Evolutionary conservation across 1,140 invertebrate species (phyloP).

Genomic region (Ridgeia piscesae): DNA sequence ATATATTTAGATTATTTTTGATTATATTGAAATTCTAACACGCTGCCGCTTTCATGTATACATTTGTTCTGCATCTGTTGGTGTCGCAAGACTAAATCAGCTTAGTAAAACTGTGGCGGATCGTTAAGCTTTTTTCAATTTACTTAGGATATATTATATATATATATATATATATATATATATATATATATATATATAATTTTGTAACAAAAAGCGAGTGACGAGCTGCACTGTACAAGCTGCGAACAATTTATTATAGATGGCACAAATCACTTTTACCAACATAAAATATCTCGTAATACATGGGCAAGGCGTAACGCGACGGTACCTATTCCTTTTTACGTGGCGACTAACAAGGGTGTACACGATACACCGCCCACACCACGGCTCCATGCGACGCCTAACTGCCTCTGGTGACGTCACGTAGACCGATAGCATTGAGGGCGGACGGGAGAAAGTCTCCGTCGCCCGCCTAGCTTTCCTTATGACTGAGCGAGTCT

Average conservation of each 20-base stretch:
- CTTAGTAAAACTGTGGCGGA: not conserved
- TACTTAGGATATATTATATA: not conserved
- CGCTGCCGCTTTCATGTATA: not conserved
- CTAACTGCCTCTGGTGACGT: not conserved
- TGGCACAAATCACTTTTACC: no score
- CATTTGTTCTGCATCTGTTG: not conserved
- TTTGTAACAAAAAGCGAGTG: not conserved
- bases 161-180: no score
- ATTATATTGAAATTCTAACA: not conserved
- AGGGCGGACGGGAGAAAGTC: not conserved
- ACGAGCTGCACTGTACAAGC: not conserved
- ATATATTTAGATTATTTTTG: not conserved
- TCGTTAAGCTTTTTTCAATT: not conserved
- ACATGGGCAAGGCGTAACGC: not conserved
- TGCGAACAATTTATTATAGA: not conserved
- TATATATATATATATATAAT: no score
- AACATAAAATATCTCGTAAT: not conserved
- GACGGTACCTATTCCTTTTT: not conserved
- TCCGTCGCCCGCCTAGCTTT: not conserved
- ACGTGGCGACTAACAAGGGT: not conserved
- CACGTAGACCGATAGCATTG: not conserved
- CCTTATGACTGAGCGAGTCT: not conserved
- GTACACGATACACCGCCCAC: not conserved
- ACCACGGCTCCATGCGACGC: not conserved
- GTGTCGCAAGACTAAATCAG: not conserved